phyloP scores from a whole-genome alignment of 1,140 invertebrate genomes.

The Drosophila littoralis region DNA sequence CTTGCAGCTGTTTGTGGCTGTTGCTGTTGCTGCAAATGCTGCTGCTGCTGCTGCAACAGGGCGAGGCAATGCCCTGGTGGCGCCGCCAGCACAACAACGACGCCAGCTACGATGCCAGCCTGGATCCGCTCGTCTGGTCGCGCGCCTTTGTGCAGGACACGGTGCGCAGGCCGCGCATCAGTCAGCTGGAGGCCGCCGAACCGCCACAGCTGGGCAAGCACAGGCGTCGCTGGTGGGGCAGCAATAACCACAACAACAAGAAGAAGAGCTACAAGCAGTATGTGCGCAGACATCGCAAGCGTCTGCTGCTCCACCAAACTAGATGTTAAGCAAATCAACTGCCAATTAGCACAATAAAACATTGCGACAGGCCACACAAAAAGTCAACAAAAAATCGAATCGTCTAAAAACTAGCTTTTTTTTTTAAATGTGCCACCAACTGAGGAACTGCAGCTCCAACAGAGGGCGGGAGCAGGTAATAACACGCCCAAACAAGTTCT shows the following conservation, averaged over 20 bases:
- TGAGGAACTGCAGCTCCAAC: neutral
- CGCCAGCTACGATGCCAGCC: conserved; percentile 65
- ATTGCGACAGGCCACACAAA: conserved; percentile 23
- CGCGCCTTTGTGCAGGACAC: conserved; percentile 68
- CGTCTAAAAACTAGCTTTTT: conserved; percentile 1
- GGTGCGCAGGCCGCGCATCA: conserved; percentile 49
- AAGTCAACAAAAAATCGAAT: conserved; percentile 13
- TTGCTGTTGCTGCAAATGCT: neutral
- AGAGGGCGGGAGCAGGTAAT: too few relatives aligned
- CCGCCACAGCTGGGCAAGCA: neutral
- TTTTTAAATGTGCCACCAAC: conserved; percentile 4
- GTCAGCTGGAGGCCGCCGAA: neutral
- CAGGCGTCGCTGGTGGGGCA: neutral
- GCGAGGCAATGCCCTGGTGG: conserved; percentile 55
- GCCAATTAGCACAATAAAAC: conserved; percentile 48
- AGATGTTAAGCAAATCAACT: conserved; percentile 26
- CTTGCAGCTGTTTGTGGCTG: neutral
- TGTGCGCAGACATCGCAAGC: conserved; percentile 42
- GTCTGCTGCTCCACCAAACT: conserved; percentile 33
- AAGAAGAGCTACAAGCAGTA: conserved; percentile 31
- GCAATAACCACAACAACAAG: conserved; percentile 12
- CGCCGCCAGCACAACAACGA: conserved; percentile 43
- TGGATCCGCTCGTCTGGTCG: conserved; percentile 76
- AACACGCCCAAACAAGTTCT: too few relatives aligned
- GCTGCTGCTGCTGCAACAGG: conserved; percentile 12